Conservation (phyloP, 2,888 invertebrate genomes). For the Lasioglossum leucozonium region DNA sequence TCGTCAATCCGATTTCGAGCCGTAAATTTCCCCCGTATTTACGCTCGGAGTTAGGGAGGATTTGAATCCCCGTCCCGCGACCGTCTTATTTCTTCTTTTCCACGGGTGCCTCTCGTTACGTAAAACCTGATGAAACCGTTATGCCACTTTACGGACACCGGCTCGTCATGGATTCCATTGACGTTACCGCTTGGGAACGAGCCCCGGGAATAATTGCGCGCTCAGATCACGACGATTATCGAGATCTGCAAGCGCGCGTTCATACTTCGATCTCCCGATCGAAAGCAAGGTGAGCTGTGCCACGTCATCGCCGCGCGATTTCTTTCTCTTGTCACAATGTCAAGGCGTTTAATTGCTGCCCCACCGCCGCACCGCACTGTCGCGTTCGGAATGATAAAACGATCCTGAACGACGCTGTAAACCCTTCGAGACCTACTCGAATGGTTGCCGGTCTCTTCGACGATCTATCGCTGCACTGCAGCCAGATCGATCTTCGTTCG, state of each 20-base stretch:
- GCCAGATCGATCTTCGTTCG: not conserved
- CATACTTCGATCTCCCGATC: conserved; percentile 53
- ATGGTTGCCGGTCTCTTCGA: not conserved
- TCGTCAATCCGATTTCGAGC: conserved; percentile 45
- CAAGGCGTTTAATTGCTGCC: conserved; percentile 57
- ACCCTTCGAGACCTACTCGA: not conserved
- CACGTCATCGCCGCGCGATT: conserved; percentile 54
- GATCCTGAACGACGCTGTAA: not conserved
- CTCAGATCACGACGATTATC: conserved; percentile 24
- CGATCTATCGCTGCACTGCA: not conserved
- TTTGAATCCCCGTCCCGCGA: not conserved
- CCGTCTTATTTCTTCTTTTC: conserved; percentile 8
- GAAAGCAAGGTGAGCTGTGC: conserved; percentile 60
- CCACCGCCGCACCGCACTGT: not conserved
- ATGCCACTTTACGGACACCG: conserved; percentile 38
- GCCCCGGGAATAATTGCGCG: conserved; percentile 16
- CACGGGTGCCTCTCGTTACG: conserved; percentile 54
- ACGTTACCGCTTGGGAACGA: conserved; percentile 37
- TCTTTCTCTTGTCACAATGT: conserved; percentile 61
- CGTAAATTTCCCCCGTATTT: conserved; percentile 39
- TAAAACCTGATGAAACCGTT: conserved; percentile 71
- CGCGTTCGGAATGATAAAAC: not conserved
- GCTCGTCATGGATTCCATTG: conserved; percentile 24
- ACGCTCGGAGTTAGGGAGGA: conserved; percentile 14
- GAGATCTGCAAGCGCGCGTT: conserved; percentile 9